phyloP scores from a whole-genome alignment of 2,113 vertebrate species.

The Onychostoma macrolepis region DNA sequence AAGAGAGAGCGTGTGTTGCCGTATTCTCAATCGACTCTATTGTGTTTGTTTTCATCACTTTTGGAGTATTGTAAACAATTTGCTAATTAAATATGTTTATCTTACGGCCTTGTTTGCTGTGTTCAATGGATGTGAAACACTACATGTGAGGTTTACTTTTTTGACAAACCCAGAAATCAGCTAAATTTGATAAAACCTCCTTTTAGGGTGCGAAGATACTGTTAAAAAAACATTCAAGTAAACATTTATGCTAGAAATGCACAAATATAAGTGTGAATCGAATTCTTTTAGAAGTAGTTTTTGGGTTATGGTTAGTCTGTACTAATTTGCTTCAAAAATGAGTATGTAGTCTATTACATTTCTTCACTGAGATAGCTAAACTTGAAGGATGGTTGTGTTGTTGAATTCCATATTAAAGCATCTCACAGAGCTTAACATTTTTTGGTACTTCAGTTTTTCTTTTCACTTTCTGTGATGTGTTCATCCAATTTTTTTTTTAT shows the following conservation, averaged over 20 bases:
- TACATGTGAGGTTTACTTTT: not conserved
- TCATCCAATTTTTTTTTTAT: not conserved
- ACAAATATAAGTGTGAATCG: not conserved
- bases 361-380: not conserved
- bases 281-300: not conserved
- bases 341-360: not conserved
- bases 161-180: not conserved
- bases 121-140: conserved; percentile 34
- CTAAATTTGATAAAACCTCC: not conserved
- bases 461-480: not conserved
- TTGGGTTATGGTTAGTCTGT: not conserved
- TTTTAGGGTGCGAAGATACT: not conserved
- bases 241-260: not conserved
- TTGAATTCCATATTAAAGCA: not conserved
- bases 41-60: conserved; percentile 79
- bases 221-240: not conserved
- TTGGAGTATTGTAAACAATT: conserved; percentile 76
- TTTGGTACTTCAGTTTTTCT: not conserved
- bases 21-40: conserved; percentile 76
- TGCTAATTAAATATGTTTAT: conserved; percentile 80
- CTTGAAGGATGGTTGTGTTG: not conserved
- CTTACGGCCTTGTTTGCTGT: conserved; percentile 63
- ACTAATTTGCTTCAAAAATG: not conserved
- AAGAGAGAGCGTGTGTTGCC: conserved; percentile 76
- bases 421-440: not conserved